Conservation (phyloP, 23 tunicate species). For the Trididemnum nubilum region DNA sequence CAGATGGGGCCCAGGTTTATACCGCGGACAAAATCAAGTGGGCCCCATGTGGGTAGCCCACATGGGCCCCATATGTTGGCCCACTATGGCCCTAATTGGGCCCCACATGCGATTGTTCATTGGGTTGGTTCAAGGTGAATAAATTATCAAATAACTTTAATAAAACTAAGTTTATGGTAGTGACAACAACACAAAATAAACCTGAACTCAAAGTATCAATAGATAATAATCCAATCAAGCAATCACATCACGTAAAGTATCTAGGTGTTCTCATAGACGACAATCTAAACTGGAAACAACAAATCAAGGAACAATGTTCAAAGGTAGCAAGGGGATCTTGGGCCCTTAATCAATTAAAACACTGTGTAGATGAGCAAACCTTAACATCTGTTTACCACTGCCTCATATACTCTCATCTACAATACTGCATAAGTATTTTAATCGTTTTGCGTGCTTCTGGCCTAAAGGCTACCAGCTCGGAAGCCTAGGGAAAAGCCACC, state of each 20-base stretch:
- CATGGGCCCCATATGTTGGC: too few relatives aligned
- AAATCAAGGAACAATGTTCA: background rate
- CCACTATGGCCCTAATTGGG: too few relatives aligned
- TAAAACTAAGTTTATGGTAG: background rate
- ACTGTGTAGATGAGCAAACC: background rate
- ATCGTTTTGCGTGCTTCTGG: too few relatives aligned
- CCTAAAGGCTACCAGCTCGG: too few relatives aligned
- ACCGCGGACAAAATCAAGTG: background rate
- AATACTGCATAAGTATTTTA: background rate
- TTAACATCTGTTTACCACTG: background rate
- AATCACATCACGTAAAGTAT: background rate
- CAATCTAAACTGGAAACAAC: background rate
- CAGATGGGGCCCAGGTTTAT: too few relatives aligned
- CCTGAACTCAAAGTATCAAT: background rate
- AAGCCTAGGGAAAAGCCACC: too few relatives aligned
- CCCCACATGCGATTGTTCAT: background rate
- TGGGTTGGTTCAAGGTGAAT: background rate
- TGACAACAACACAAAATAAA: background rate
- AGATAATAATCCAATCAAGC: background rate
- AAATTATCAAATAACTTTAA: background rate
- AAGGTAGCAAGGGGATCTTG: too few relatives aligned
- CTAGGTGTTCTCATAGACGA: background rate
- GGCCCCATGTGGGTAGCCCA: too few relatives aligned
- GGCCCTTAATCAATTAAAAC: background rate
- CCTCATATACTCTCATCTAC: background rate